Evolutionary conservation across 2,113 vertebrate genomes (phyloP), one percentile per base, ranked within the genome.

Genomic region (Alligator mississippiensis): DNA sequence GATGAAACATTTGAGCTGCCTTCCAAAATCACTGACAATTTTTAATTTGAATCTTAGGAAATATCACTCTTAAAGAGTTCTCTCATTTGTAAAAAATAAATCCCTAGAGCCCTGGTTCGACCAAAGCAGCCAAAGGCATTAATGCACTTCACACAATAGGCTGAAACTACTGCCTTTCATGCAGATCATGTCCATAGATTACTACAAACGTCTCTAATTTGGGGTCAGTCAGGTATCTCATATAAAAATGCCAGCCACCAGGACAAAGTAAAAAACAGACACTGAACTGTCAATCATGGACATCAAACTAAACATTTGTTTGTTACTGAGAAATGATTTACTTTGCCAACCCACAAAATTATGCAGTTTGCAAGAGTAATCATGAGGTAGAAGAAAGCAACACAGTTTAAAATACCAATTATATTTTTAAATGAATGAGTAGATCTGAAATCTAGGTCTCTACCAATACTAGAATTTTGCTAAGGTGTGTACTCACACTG

Each of bases 1-100:
- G 93, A 96, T 13, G 58, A 78, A 96, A 90, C n/a, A 27, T 84
- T 93, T 55, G 88, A 72, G 27, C 25, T 77, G 82, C 94, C 85
- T 77, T 77, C 92, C 78, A 25, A 91, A 96, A 87, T 58, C 88
- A 90, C 79, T 25, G 3, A 10, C n/a, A 74, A 6, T 30, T 81
- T 80, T 62, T 89, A 60, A 70, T 68, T 90, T 87, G 22, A 87
- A 66, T 13, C 58, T 25, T 18, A 84, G 76, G 91, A 92, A 96
- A 88, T 21, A 85, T 22, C 61, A 28, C 81, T 75, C 80, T 92
- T 74, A 8, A 25, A 89, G 92, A 74, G 93, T 93, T 78, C 75
- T 82, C 79, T 95, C 77, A 72, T 89, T 94, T 90, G 75, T 55
- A 82, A 87, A 89, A 47, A 25, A 64, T 62, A 61, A 87, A 91